Base-by-base conservation (phyloP, 2,113 vertebrate genomes). In the Podocnemis expansa region DNA sequence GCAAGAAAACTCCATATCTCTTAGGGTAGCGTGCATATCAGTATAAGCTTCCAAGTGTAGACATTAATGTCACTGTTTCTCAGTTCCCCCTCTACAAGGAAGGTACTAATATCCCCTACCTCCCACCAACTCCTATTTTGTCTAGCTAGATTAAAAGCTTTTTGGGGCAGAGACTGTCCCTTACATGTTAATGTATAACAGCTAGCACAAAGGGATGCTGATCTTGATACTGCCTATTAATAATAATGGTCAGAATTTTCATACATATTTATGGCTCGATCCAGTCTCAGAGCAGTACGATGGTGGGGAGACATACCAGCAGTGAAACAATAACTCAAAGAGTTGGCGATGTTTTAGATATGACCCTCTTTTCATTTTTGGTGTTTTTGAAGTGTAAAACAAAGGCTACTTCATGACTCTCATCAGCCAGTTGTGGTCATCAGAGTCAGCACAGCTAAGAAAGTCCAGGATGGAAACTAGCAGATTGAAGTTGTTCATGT, bases 191-290 rank as follows among this genome's bases (percentile, higher is more conserved):
- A 25, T 43, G 38, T 73, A 41, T 38, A 63, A 38, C 2, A 10
- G 2, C 38, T 41, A 73, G 38, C 70, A 73, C 22, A 41, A 43
- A 24, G 38, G 38, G 11, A 73, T 41, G 70, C 38, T 38, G 38
- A 41, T 73, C 41, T 27, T 43, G 41, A 45, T 14, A 41, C 73
- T 43, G 6, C 22, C 73, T 75, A 11, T 38, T 45, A 75, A 45
- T 45, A 24, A 75, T 43, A 41, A 75, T 45, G 3, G 12, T 51
- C 55, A 25, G 0, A 41, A 11, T 45, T 9, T 34, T 47, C 31
- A 41, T 1, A 0, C 3, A 70, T 6, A 1, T 1, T 43, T 17
- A 0, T 0, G 5, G 38, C 82, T 12, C 24, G 38, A 4, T 5
- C 2, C 67, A 11, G 10, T 41, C 10, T 43, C 80, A 81, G 54